Base-by-base conservation (phyloP, 2,113 vertebrate genomes). In the Lepus timidus region DNA sequence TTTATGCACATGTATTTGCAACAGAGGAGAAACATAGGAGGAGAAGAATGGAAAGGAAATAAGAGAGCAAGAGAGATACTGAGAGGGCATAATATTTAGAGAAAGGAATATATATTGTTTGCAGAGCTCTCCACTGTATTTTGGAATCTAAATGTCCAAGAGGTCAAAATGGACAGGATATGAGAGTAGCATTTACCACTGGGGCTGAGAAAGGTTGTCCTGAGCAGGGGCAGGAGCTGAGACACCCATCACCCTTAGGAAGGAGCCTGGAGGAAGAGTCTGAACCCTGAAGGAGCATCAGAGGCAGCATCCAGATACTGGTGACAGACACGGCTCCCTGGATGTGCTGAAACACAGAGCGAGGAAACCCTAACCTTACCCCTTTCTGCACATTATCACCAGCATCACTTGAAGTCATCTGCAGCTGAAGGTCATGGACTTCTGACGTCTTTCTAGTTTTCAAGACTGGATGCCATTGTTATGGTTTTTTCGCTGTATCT, bases 1-100 rank as follows among this genome's bases (percentile, higher is more conserved):
- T 97, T 95, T 97, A 79, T 97, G 96, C 85, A 97, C 64, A 83
- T 93, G 94, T 76, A 93, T 96, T 89, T 96, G 94, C 96, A 90
- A 96, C 93, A 96, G 90, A 93, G 92, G 79, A 90, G 96, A 71
- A 22, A 6, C 44, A 14, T 55, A 55, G 49, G 33, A 27, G 33
- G 65, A 13, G 81, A 49, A n/a, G 44, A 70, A 27, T 58, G 22
- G 23, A 20, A 16, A 27, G 13, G 73, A 14, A 44, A 31, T 22
- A 9, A 4, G 4, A 11, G 44, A 31, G 61, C 70, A 11, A 29
- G 20, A 29, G 16, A 23, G 33, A 25, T 12, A 44, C 10, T 36
- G 25, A 31, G 22, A 64, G 17, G 6, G n/a, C 55, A 58, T 58
- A 19, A 58, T 58, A 75, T 52, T 61, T 39, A 74, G 79, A 88